Evolutionary conservation across 2,888 invertebrate genomes (phyloP), one percentile per base, ranked within the genome.

Genomic region (Parnassius glacialis): DNA sequence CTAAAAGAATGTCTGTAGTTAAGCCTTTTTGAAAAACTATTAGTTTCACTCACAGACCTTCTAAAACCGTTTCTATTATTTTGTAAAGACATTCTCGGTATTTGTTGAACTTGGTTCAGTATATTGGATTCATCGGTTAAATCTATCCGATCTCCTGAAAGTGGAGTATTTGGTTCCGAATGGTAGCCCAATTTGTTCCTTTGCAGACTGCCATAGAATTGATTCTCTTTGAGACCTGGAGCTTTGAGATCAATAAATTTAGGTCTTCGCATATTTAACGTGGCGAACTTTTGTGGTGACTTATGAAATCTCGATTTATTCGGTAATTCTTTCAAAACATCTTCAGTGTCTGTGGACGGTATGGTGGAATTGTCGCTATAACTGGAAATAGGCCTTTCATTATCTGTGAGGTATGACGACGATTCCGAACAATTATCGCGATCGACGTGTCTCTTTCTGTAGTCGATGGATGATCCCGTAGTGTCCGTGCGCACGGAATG

Each of bases 341-440:
- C 92, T 74, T 92, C 92, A 42, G 90, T 89, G 66, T 90, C 90
- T 34, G 90, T 90, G 42, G 91, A 91, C 34, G 91, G 91, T 80
- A 90, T 85, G 52, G 91, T 91, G 53, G 91, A 91, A 78, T 90
- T 91, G 69, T 91, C 91, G 73, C 90, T 90, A 67, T 91, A 91
- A 70, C 90, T 90, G 13, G 91, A 91, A 80, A 91, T 90, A 69
- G 91, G 91, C 67, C 91, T 80, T 70, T 91, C 91, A 73, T 89
- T 91, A 76, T 91, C 91, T 61, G 91, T 91, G 67, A 90, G 77
- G 72, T 90, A 90, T 69, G 90, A 90, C 61, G 91, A 91, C 52
- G 91, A 85, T 80, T 91, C 91, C 61, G 91, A 91, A 76, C 90
- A 90, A 83, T 91, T 90, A 86, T 91, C 91, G 73, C 90, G 84